Evolutionary conservation across 2,888 invertebrate species (phyloP).

Genomic region (Hemicrepidius hirtus): DNA sequence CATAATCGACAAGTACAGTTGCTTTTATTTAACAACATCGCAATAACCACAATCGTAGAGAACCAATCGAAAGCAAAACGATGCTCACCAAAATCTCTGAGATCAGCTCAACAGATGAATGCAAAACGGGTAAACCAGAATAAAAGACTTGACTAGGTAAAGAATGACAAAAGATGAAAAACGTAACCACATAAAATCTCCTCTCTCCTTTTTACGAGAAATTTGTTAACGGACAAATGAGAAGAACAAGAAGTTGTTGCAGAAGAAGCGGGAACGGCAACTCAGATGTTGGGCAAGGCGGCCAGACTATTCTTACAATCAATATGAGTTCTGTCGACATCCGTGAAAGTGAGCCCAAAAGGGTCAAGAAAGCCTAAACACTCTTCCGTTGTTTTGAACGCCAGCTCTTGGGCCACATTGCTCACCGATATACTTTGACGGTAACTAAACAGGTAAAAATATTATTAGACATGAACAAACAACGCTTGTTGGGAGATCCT

Average conservation of each 20-base stretch:
- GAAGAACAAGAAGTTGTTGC: conserved; percentile 7
- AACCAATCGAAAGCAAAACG: too few relatives aligned
- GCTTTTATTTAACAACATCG: too few relatives aligned
- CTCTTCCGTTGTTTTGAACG: conserved; percentile 88
- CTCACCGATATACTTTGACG: conserved; percentile 93
- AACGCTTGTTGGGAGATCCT: conserved; percentile 11
- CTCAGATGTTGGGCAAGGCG: conserved; percentile 73
- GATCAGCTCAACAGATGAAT: too few relatives aligned
- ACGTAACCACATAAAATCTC: too few relatives aligned
- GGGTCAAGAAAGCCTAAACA: conserved; percentile 92
- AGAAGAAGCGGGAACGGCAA: not conserved
- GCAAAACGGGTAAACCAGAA: too few relatives aligned
- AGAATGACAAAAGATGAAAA: too few relatives aligned
- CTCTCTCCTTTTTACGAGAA: too few relatives aligned
- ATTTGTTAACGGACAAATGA: too few relatives aligned
- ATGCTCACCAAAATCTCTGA: too few relatives aligned
- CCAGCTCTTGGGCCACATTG: conserved; percentile 91
- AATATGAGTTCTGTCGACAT: conserved; percentile 82
- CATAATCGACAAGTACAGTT: too few relatives aligned
- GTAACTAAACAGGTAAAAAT: conserved; percentile 81
- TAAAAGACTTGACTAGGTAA: too few relatives aligned
- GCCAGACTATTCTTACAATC: conserved; percentile 92
- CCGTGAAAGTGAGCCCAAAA: conserved; percentile 84
- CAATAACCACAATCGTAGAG: too few relatives aligned
- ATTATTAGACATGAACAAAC: conserved; percentile 22